A percentile compares a stretch with the other conserved stretches of the same genome.
Evolutionary conservation across 2,888 invertebrate species (phyloP).

Genomic region (Elmis aenea): DNA sequence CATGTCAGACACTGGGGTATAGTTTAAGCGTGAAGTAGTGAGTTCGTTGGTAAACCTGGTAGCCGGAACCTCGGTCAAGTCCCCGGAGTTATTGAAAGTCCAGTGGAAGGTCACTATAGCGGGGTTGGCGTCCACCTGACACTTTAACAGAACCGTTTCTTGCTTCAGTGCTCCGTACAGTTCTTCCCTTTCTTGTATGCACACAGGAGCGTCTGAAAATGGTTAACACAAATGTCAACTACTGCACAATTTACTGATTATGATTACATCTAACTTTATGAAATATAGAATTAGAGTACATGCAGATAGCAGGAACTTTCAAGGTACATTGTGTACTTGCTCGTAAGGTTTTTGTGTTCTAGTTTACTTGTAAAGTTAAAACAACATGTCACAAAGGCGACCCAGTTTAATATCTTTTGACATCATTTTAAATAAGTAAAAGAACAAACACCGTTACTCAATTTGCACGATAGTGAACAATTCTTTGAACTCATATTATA

Average conservation of each 20-base stretch:
- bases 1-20: conserved; percentile 81
- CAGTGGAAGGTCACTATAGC: conserved; percentile 80
- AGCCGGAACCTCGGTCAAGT: conserved; percentile 71
- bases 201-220: conserved; percentile 70
- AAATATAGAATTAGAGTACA: too few species aligned
- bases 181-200: conserved; percentile 72
- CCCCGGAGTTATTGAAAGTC: conserved; percentile 90
- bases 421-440: conserved; percentile 14
- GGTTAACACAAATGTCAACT: too few species aligned
- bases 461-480: too few species aligned
- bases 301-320: too few species aligned
- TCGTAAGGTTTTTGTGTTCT: too few species aligned
- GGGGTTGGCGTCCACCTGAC: conserved; percentile 87
- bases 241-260: too few species aligned
- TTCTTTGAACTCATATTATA: too few species aligned
- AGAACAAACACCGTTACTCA: conserved; percentile 6
- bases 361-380: too few species aligned
- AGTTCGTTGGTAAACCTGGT: conserved; percentile 64
- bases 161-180: conserved; percentile 82
- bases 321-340: too few species aligned
- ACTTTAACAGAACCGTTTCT: conserved; percentile 79
- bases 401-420: too few species aligned
- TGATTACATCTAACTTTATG: too few species aligned
- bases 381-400: too few species aligned
- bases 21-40: conserved; percentile 69